phyloP scores from a whole-genome alignment of 2,888 invertebrate species.

The Sisyra nigra region DNA sequence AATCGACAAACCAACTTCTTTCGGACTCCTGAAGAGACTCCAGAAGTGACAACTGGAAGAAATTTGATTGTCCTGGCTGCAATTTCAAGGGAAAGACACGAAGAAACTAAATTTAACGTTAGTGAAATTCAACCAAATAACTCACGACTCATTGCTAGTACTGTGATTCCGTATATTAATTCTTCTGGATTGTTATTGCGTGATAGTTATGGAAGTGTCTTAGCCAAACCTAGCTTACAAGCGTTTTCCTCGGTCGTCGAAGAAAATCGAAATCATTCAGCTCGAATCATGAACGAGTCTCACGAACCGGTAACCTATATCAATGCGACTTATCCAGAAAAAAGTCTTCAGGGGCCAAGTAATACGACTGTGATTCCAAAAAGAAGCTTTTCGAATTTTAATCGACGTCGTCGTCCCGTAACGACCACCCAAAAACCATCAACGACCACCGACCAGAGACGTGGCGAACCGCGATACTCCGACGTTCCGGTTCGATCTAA shows the following conservation, averaged over 20 bases:
- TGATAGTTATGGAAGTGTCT: slow-evolving; percentile 6
- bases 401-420: too few relatives aligned
- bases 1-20: slow-evolving; percentile 5
- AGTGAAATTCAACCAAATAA: neutral
- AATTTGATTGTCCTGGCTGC: too few relatives aligned
- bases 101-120: neutral
- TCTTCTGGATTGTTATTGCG: neutral
- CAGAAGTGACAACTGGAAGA: neutral
- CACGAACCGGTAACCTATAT: neutral
- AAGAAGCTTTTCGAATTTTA: too few relatives aligned
- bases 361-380: too few relatives aligned
- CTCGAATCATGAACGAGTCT: neutral
- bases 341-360: too few relatives aligned
- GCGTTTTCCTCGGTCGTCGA: neutral
- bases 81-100: neutral
- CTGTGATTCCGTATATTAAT: too few relatives aligned
- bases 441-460: slow-evolving; percentile 1
- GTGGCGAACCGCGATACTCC: slow-evolving; percentile 5
- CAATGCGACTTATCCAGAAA: too few relatives aligned
- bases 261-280: neutral
- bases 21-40: neutral
- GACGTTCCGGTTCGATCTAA: neutral
- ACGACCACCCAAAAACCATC: too few relatives aligned
- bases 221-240: neutral
- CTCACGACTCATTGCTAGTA: neutral